Base-by-base conservation (phyloP, 1,140 invertebrate genomes). In the Drosophila miranda region DNA sequence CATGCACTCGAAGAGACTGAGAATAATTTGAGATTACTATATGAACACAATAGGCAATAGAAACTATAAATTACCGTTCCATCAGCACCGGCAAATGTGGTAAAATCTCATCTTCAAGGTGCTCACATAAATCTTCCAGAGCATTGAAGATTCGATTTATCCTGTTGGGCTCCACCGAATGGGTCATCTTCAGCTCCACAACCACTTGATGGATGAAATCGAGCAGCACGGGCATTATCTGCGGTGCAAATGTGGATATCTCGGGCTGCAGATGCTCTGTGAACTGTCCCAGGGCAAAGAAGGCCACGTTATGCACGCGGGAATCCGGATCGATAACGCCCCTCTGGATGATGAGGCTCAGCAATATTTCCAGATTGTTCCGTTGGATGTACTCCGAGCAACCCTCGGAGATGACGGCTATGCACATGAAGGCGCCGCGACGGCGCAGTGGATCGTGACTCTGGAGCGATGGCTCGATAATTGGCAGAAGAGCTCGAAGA, bases 201-300 rank as follows among this genome's bases (percentile, higher is more conserved):
- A 93, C 93, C 28, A 95, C 89, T 76, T 94, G 92, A 16, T 92
- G 91, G 1, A 97, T 90, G 73, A 94, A 95, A 50, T 95, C 93
- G 76, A 96, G 95, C 0, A 97, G 89, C 26, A 96, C 92, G 1
- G 96, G 96, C 34, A 97, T 82, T 14, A 97, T 83, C 64, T 96
- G 93, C 1, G 93, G 90, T 0, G 95, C 93, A 89, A 93, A 96
- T 52, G 94, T 93, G 54, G 94, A 95, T 23, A 97, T 95, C 13
- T 94, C 93, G 0, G 94, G 94, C 90, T 97, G 96, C 19, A 97
- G 90, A 92, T 95, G 93, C 90, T 97, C 96, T 0, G 96, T 94
- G 89, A 96, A 96, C 89, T 97, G 96, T 0, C 96, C 96, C 1
- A 97, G 91, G 1, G 96, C 95, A 91, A 95, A 97, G 9, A 97